Base-by-base conservation (phyloP, 2,888 invertebrate species). In the Caenorhabditis drosophilae region DNA sequence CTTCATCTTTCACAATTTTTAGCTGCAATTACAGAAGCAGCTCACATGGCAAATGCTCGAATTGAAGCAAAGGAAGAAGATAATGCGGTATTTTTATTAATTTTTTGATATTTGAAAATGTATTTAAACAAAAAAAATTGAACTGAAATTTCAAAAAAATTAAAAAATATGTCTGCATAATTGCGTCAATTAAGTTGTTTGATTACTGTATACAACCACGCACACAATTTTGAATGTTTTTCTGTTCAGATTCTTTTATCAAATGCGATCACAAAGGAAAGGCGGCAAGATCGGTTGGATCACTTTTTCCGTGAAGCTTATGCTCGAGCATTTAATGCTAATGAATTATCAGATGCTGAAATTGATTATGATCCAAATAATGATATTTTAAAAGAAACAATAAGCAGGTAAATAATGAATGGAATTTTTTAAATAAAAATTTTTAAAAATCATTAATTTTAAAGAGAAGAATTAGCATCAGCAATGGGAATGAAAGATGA, bases 401-500 rank as follows among this genome's bases (percentile, higher is more conserved):
- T 81, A 42, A 78, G 74, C 18, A 61, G n/a, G n/a, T n/a, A n/a
- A n/a, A n/a, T n/a, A n/a, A n/a, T n/a, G n/a, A n/a, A n/a, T n/a
- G n/a, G n/a, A n/a, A n/a, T n/a, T n/a, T n/a, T n/a, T n/a, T n/a
- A n/a, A n/a, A n/a, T n/a, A n/a, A n/a, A n/a, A n/a, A n/a, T n/a
- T n/a, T n/a, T n/a, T n/a, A n/a, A n/a, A n/a, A n/a, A n/a, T n/a
- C n/a, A n/a, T n/a, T n/a, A n/a, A n/a, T n/a, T n/a, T n/a, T n/a
- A n/a, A n/a, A n/a, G 76, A 12, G 88, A 90, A 47, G 95, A 96
- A 85, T 94, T 96, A 81, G 95, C 95, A 0, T 92, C 91, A 51
- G 95, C 95, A 0, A 86, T 96, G 4, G 96, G 95, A 36, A 96
- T 96, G 96, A 91, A 91, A 84, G 87, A 92, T 0, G 92, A 93